These are phyloP conservation scores for Struthidea cinerea DNA, from an alignment of 2,113 vertebrate genomes.

Conservation along the genomic window DNA sequence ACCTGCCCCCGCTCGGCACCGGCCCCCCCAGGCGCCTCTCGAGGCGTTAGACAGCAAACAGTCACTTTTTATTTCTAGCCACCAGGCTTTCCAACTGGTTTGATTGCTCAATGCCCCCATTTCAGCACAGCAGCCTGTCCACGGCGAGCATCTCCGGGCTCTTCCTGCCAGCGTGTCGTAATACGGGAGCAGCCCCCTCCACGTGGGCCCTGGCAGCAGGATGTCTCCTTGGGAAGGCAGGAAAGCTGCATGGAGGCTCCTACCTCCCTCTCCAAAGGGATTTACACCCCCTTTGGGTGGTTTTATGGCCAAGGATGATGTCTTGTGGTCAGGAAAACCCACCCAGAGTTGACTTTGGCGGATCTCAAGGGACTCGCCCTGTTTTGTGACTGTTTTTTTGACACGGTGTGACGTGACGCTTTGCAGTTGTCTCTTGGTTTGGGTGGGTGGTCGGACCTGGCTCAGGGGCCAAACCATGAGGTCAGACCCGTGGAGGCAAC, in stretches of 20 bases:
- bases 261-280: background rate
- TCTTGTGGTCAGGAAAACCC: background rate
- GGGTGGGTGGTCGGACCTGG: background rate
- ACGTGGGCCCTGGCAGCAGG: background rate
- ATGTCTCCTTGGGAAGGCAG: background rate
- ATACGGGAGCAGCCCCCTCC: background rate
- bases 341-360: background rate
- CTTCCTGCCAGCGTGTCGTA: background rate
- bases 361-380: fast-evolving
- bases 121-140: conserved; percentile 28
- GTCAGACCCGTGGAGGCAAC: background rate
- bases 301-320: background rate
- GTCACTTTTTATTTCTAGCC: conserved; percentile 64
- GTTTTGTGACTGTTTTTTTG: background rate
- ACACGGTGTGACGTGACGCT: fast-evolving
- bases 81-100: conserved; percentile 38
- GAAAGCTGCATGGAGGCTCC: background rate
- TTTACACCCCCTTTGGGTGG: background rate
- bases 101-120: conserved; percentile 55
- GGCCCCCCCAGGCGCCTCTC: conserved; percentile 1
- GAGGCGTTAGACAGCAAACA: conserved; percentile 64
- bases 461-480: background rate
- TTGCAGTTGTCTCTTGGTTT: fast-evolving
- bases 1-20: background rate
- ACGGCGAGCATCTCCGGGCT: background rate